Conservation (phyloP, 37 sponge, comb jelly and placozoan genomes). For the Hormiphora californensis region DNA sequence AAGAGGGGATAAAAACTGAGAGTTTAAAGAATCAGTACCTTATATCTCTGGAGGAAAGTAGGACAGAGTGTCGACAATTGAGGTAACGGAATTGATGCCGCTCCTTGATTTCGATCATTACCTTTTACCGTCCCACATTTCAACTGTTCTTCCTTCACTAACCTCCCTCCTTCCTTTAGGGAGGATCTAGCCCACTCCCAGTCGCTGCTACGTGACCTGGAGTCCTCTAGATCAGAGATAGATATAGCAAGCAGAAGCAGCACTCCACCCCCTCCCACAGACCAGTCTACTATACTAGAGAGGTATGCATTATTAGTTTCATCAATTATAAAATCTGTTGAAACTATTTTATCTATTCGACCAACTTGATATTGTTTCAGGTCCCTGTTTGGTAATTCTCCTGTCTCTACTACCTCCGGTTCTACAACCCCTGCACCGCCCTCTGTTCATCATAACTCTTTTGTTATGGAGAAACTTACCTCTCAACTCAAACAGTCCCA, state of each 20-base stretch:
- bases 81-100: too few relatives aligned
- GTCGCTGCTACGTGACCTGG: not conserved
- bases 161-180: too few relatives aligned
- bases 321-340: too few relatives aligned
- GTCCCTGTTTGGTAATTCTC: not conserved
- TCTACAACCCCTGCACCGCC: not conserved
- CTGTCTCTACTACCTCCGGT: not conserved
- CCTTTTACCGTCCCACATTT: too few relatives aligned
- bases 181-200: not conserved
- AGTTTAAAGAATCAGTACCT: not conserved
- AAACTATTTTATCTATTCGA: too few relatives aligned
- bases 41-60: constrained; percentile 25
- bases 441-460: too few relatives aligned
- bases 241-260: constrained; percentile 50
- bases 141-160: too few relatives aligned
- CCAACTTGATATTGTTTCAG: too few relatives aligned
- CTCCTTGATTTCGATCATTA: too few relatives aligned
- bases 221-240: not conserved
- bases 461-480: not conserved
- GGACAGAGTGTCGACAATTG: not conserved
- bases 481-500: constrained; percentile 50
- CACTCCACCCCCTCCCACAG: constrained; percentile 12
- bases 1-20: constrained; percentile 5
- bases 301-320: too few relatives aligned
- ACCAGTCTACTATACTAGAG: constrained; percentile 18